Evolutionary conservation across 2,113 vertebrate species (phyloP), one percentile per base, ranked within the genome.

Genomic region (Platycercus adscitus): DNA sequence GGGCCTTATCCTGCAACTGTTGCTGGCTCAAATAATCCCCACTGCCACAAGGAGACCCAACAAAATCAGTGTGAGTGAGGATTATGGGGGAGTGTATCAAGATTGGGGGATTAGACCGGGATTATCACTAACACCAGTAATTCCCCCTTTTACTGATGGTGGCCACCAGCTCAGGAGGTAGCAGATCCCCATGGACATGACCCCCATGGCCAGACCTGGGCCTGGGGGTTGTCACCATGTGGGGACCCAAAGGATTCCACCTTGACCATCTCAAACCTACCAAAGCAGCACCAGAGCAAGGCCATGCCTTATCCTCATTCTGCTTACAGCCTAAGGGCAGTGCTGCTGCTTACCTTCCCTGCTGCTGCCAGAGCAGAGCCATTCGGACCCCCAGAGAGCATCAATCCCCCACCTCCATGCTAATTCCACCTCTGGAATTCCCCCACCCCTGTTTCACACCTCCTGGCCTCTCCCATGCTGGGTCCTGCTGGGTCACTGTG

Each of bases 61-160:
- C 39, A 10, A 93, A 85, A 96, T 63, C 96, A 89, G 83, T 61
- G 88, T 37, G 92, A 96, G 93, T 76, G 94, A 92, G 93, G 90
- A 92, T 96, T 93, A 95, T 2, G 53, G 0, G 0, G 53, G 83
- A 92, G 86, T 72, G 93, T 86, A 95, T 94, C 83, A 72, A 92
- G 92, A 86, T 82, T 88, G 86, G 55, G 94, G 87, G 89, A 95
- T 95, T 96, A 95, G 93, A 69, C 37, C 23, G 3, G 66, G 93
- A 96, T 95, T 95, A 97, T 26, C 87, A 77, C 81, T 92, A 96
- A 95, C 89, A 35, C 70, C 70, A 88, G 83, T 94, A 81, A 93
- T 93, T 96, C 88, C 91, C 92, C 78, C 94, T 91, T 53, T 88
- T 89, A 93, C 55, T 76, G 93, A 94, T 81, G 86, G 80, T 33